These are phyloP conservation scores for Arenaria interpres DNA, from an alignment of 2,113 vertebrate genomes.

Conservation along the genomic window DNA sequence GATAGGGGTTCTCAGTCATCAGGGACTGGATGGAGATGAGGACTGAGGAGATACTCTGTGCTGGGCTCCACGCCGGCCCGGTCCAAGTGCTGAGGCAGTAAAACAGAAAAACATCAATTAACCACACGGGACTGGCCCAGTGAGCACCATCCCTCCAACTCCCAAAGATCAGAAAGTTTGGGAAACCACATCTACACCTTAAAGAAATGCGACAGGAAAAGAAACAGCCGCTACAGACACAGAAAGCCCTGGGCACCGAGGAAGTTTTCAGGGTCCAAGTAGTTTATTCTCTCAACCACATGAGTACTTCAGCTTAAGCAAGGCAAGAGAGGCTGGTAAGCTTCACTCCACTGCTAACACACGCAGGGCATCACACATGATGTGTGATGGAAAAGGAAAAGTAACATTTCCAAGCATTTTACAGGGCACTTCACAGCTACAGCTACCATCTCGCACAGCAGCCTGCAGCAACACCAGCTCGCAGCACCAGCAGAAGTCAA, in stretches of 20 bases:
- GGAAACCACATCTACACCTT: not conserved
- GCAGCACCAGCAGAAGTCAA: not conserved
- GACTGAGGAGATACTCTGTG: conserved; percentile 97
- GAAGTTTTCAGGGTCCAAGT: not conserved
- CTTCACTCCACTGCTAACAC: not conserved
- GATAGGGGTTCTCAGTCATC: conserved; percentile 98
- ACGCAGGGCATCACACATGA: not conserved
- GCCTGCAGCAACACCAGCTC: not conserved
- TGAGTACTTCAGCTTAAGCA: not conserved
- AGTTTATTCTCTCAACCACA: not conserved
- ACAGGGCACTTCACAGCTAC: not conserved
- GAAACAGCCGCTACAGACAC: not conserved
- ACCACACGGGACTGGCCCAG: not conserved
- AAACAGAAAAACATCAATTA: not conserved
- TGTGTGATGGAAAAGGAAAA: not conserved
- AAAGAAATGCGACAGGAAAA: not conserved
- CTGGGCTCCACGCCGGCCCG: conserved; percentile 97
- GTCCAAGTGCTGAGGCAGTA: conserved; percentile 89
- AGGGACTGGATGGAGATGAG: conserved; percentile 98
- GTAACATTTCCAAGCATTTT: not conserved
- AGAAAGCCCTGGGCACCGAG: not conserved
- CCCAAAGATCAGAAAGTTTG: not conserved
- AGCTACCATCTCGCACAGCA: not conserved
- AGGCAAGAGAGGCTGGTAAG: not conserved
- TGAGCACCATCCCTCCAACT: not conserved